A percentile compares a stretch with the other conserved stretches of the same genome.
These are phyloP conservation scores for Drepana arcuata DNA, from an alignment of 1,140 invertebrate genomes.

Conservation along the genomic window DNA sequence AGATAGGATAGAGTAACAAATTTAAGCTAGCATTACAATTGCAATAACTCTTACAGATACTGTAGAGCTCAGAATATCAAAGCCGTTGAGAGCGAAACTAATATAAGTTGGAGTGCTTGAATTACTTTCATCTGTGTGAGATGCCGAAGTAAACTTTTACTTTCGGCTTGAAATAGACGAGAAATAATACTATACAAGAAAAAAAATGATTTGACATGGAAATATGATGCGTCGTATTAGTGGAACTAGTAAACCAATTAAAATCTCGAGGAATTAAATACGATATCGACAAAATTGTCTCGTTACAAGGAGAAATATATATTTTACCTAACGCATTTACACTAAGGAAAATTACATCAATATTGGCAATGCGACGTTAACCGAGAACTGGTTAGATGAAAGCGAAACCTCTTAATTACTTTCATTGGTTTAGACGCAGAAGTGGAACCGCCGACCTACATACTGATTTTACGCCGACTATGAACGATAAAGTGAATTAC, in stretches of 20 bases:
- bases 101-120: conserved; percentile 38
- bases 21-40: no score
- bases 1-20: no score
- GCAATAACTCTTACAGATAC: no score
- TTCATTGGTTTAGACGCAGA: conserved; percentile 29
- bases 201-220: background rate
- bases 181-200: background rate
- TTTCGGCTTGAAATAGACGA: conserved; percentile 29
- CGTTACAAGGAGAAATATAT: no score
- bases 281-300: no score
- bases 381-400: conserved; percentile 33
- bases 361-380: conserved; percentile 13
- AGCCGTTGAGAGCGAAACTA: conserved; percentile 52
- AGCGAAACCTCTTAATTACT: conserved; percentile 49
- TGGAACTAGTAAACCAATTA: no score
- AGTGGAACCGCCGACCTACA: no score
- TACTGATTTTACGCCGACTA: no score
- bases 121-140: conserved; percentile 58
- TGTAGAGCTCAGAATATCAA: conserved; percentile 2
- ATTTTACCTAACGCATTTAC: no score
- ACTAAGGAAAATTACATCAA: conserved; percentile 21
- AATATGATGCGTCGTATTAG: no score
- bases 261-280: no score
- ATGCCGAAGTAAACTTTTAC: conserved; percentile 63
- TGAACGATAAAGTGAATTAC: no score